Conservation (phyloP, 1,140 invertebrate species). For the Homalodisca vitripennis region DNA sequence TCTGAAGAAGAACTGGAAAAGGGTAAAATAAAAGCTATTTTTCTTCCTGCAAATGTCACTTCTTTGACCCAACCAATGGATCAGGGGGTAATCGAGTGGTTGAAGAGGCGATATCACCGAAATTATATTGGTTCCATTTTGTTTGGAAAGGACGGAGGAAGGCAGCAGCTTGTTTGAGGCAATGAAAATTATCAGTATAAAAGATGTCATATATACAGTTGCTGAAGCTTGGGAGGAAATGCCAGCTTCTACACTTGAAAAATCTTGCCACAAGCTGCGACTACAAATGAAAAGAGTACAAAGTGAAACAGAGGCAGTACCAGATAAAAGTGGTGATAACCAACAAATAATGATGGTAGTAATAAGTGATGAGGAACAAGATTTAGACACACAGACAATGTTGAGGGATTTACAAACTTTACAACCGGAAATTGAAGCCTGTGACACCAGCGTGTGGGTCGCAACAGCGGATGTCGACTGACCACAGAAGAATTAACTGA, state of each 20-base stretch:
- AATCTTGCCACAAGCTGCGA: constrained; percentile 17
- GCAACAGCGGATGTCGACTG: no score
- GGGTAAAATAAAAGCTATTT: background rate
- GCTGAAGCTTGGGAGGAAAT: constrained; percentile 14
- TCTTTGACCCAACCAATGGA: no score
- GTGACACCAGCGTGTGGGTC: no score
- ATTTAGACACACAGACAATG: background rate
- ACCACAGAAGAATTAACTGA: no score
- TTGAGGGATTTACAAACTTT: background rate
- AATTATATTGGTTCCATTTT: constrained; percentile 1
- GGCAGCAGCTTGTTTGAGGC: background rate
- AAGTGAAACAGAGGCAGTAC: background rate
- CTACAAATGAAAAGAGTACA: constrained; percentile 7
- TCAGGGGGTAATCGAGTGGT: no score
- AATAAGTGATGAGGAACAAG: no score
- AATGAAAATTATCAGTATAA: background rate
- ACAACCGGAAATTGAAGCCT: no score
- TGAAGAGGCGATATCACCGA: background rate
- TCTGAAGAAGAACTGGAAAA: constrained; percentile 4
- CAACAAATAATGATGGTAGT: no score
- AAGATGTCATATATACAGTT: constrained; percentile 14
- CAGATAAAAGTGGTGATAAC: background rate
- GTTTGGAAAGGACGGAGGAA: constrained; percentile 2
- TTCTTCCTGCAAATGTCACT: background rate
- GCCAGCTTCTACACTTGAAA: constrained; percentile 7